Base-by-base conservation (phyloP, 53 echinoderm and acorn worm species). In the Holothuria scabra region DNA sequence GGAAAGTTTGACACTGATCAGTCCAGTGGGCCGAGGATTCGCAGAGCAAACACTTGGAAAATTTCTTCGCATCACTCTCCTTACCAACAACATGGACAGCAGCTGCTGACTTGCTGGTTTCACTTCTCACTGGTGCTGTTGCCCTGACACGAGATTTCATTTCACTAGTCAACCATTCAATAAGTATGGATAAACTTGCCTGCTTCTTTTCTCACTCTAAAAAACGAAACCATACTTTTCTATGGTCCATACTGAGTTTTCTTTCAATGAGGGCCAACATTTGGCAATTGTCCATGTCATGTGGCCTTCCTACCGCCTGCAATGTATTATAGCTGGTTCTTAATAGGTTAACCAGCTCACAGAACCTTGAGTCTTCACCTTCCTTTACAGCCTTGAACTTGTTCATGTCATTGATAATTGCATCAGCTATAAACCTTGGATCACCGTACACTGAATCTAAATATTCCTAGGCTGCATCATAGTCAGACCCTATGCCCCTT, bases 271-370 rank as follows among this genome's bases (percentile, higher is more conserved):
- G 38, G 8, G 91, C 87, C 22, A 87, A 5, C 85, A 91, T 88
- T 12, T 90, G 76, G 70, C 79, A 78, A 30, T 91, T 91, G 65
- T 91, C 85, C 91, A 91, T 74, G 25, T 91, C 91, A 61, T 82
- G 22, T 0, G 35, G 37, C n/a, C 78, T 26, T 4, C 76, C 78
- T 10, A 85, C 86, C 76, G 72, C 83, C 32, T 86, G 81, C 58
- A 90, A 35, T 24, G 76, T 82, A 37, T 86, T 90, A 72, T 78
- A 89, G 57, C 90, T 90, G 13, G 83, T 35, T 35, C 35, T 35
- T 35, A 35, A 3, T 6, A 35, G 6, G 35, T 35, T 35, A 35
- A 35, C 35, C 1, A 91, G 38, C 37, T 90, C 90, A 80, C 90
- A 90, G 23, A 90, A 86, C 48, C 86, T 29, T 30, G 10, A 52